phyloP scores from a whole-genome alignment of 2,113 vertebrate species.

The Probosciger aterrimus region DNA sequence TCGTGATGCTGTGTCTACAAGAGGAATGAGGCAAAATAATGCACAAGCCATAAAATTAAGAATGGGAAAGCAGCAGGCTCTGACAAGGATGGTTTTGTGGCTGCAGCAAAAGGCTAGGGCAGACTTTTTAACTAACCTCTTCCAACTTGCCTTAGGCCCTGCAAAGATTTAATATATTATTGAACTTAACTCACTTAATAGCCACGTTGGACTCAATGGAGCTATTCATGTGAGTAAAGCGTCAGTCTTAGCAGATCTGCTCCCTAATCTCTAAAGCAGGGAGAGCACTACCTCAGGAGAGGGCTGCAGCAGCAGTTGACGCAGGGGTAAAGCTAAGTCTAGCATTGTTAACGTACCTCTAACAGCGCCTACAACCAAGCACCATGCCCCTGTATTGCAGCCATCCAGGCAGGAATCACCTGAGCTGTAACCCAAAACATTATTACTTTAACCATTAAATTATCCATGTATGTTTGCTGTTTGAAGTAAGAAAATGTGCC shows the following conservation, averaged over 20 bases:
- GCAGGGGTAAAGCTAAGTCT: not conserved
- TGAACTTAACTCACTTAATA: constrained; percentile 39
- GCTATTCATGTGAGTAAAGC: constrained; percentile 16
- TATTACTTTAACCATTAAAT: not conserved
- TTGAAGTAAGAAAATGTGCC: not conserved
- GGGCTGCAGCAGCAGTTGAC: not conserved
- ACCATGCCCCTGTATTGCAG: accelerated
- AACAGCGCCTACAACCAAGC: not conserved
- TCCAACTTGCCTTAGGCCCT: constrained; percentile 21
- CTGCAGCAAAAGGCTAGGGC: not conserved
- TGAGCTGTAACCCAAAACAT: not conserved
- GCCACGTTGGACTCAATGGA: constrained; percentile 25
- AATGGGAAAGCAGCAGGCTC: not conserved
- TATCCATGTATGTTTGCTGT: not conserved
- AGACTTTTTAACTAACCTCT: not conserved
- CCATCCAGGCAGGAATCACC: not conserved
- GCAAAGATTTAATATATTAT: constrained; percentile 39
- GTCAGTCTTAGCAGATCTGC: not conserved
- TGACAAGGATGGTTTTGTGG: constrained; percentile 8
- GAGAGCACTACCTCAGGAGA: not conserved
- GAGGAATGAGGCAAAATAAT: not conserved
- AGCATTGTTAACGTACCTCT: not conserved
- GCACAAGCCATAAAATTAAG: not conserved
- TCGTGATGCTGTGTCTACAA: accelerated
- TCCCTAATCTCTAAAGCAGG: constrained; percentile 12